Conservation (phyloP, 2,797 vertebrate species). For the Sebastes vulpes region DNA sequence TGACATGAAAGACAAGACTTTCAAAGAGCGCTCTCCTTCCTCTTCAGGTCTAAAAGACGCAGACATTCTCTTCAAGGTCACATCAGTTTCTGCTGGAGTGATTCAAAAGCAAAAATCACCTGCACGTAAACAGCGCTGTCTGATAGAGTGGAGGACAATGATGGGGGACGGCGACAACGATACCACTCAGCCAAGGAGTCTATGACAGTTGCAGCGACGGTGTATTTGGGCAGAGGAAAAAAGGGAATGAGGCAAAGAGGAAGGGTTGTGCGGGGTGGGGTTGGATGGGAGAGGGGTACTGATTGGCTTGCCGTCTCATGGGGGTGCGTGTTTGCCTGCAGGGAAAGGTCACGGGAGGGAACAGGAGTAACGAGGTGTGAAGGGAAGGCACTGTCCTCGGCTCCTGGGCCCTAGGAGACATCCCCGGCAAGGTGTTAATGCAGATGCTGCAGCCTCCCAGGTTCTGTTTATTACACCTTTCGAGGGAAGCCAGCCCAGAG, state of each 20-base stretch:
- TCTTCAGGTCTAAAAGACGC: conserved; percentile 60
- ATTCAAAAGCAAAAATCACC: conserved; percentile 64
- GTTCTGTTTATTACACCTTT: conserved; percentile 74
- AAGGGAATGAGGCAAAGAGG: conserved; percentile 28
- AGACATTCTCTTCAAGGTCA: conserved; percentile 67
- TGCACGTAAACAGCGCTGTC: conserved; percentile 62
- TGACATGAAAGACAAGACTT: conserved; percentile 72
- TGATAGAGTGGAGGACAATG: conserved; percentile 66
- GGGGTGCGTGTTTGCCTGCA: conserved; percentile 66
- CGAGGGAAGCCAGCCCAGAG: conserved; percentile 49
- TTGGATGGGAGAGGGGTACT: conserved; percentile 47
- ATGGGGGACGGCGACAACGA: conserved; percentile 50
- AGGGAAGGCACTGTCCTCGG: conserved; percentile 78
- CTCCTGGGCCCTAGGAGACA: conserved; percentile 67
- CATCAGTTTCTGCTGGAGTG: conserved; percentile 63
- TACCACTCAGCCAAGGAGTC: conserved; percentile 53
- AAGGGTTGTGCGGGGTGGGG: conserved; percentile 50
- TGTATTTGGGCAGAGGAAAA: conserved; percentile 31
- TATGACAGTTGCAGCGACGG: conserved; percentile 47
- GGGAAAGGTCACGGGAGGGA: conserved; percentile 77
- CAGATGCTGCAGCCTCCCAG: conserved; percentile 70
- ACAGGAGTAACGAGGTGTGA: conserved; percentile 83
- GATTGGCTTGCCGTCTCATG: conserved; percentile 72
- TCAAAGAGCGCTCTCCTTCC: conserved; percentile 66
- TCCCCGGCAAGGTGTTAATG: conserved; percentile 74